Conservation (phyloP, 2,113 vertebrate species). For the Ailuropoda melanoleuca region DNA sequence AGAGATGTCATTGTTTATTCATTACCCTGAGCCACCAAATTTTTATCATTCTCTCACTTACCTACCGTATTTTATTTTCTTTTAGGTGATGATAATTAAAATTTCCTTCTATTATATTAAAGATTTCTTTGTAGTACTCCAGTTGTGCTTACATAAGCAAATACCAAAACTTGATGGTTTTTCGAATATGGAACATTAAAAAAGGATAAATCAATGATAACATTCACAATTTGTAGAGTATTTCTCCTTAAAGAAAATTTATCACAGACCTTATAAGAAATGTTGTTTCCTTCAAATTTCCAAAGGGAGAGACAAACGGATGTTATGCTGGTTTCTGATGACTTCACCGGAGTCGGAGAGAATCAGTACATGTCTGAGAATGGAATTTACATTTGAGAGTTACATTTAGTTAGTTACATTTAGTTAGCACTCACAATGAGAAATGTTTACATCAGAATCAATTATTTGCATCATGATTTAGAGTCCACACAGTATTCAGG, state of each 20-base stretch:
- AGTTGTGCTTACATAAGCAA: neutral
- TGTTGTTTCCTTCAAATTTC: neutral
- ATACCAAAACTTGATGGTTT: neutral
- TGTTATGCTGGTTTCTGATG: neutral
- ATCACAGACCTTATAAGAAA: neutral
- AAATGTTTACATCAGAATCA: neutral
- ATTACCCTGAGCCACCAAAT: neutral
- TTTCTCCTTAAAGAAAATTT: neutral
- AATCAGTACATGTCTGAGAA: neutral
- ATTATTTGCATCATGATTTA: neutral
- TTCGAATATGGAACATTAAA: neutral
- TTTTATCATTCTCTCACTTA: neutral
- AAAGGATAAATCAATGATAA: neutral
- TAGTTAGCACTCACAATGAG: neutral
- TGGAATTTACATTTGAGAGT: neutral
- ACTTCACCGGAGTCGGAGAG: neutral
- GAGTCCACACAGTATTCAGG: neutral
- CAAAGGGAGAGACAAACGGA: neutral
- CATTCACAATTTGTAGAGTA: neutral
- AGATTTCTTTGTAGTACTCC: neutral
- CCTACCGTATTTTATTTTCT: neutral
- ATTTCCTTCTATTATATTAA: neutral
- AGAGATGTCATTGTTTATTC: neutral
- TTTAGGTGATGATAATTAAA: neutral
- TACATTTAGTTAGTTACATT: neutral